Percentiles rank a stretch among this genome's conserved stretches.
Evolutionary conservation across 2,113 vertebrate genomes (phyloP).

Genomic region (Syngnathoides biaculeatus): DNA sequence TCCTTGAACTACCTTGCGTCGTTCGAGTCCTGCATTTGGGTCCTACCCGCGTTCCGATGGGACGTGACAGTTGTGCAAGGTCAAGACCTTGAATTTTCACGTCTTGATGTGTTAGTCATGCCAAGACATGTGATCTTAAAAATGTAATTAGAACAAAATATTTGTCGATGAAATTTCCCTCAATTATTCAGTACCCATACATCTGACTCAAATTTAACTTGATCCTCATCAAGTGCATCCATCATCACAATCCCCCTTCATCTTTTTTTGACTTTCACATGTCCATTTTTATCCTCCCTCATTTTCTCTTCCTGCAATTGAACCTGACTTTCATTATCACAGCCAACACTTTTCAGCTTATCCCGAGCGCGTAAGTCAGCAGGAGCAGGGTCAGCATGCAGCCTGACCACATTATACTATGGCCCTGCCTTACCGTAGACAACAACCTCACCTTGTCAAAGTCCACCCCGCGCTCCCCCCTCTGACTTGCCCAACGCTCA

Average conservation of each 20-base stretch:
- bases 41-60: too few relatives aligned
- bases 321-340: slow-evolving; percentile 61
- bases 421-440: slow-evolving; percentile 31
- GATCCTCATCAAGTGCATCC: slow-evolving; percentile 18
- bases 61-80: too few relatives aligned
- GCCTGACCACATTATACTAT: slow-evolving; percentile 42
- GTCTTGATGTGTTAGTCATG: too few relatives aligned
- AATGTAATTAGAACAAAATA: too few relatives aligned
- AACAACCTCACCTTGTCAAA: slow-evolving; percentile 39
- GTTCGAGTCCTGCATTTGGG: too few relatives aligned
- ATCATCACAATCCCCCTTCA: slow-evolving; percentile 12
- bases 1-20: too few relatives aligned
- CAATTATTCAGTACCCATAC: neutral
- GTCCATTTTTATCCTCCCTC: slow-evolving; percentile 53
- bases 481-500: slow-evolving; percentile 31
- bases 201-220: slow-evolving; percentile 12
- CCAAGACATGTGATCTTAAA: too few relatives aligned
- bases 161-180: too few relatives aligned
- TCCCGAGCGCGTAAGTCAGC: slow-evolving; percentile 35
- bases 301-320: slow-evolving; percentile 46
- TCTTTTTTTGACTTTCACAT: slow-evolving; percentile 61
- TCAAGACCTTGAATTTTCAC: too few relatives aligned
- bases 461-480: slow-evolving; percentile 17
- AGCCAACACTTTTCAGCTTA: slow-evolving; percentile 67
- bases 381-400: slow-evolving; percentile 45